phyloP scores from a whole-genome alignment of 2,113 vertebrate genomes.

The Nannobrachium achirus region DNA sequence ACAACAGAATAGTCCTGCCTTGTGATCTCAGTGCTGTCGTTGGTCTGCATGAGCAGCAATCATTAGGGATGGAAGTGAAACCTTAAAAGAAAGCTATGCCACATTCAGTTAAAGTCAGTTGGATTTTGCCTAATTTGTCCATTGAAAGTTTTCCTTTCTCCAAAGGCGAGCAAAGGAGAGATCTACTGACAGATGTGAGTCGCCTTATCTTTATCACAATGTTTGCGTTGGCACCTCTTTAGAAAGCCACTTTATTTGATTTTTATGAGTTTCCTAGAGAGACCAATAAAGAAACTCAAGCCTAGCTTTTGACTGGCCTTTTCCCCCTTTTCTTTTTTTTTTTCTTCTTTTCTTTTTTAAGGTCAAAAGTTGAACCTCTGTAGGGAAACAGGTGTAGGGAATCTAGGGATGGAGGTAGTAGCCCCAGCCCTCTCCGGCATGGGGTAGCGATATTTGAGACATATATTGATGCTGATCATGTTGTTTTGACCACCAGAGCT shows the following conservation, averaged over 20 bases:
- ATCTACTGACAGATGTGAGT: slow-evolving; percentile 45
- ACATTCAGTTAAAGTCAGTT: background rate
- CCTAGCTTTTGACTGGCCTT: slow-evolving; percentile 5
- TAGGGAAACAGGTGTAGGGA: slow-evolving; percentile 29
- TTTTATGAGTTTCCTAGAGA: slow-evolving; percentile 31
- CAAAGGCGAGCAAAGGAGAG: slow-evolving; percentile 8
- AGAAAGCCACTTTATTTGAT: slow-evolving; percentile 47
- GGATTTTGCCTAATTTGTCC: slow-evolving; percentile 15
- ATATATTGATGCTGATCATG: slow-evolving; percentile 28
- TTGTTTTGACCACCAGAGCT: slow-evolving; percentile 10
- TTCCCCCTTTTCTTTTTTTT: slow-evolving; percentile 3
- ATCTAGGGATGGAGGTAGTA: background rate
- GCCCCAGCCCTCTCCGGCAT: background rate
- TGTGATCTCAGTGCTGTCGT: background rate
- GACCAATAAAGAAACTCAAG: slow-evolving; percentile 20
- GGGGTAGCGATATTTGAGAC: background rate
- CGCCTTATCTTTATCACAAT: slow-evolving; percentile 51
- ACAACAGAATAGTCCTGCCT: slow-evolving; percentile 13
- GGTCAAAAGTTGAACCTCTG: slow-evolving; percentile 4
- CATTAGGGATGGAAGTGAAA: background rate
- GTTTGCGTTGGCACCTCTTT: slow-evolving; percentile 56
- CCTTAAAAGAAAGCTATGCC: background rate
- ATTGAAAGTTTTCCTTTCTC: slow-evolving; percentile 18
- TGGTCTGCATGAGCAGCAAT: background rate
- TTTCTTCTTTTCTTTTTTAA: background rate